A percentile compares a stretch with the other conserved stretches of the same genome.
Conservation (phyloP, 2,113 vertebrate genomes). For the Pycnonotus jocosus region DNA sequence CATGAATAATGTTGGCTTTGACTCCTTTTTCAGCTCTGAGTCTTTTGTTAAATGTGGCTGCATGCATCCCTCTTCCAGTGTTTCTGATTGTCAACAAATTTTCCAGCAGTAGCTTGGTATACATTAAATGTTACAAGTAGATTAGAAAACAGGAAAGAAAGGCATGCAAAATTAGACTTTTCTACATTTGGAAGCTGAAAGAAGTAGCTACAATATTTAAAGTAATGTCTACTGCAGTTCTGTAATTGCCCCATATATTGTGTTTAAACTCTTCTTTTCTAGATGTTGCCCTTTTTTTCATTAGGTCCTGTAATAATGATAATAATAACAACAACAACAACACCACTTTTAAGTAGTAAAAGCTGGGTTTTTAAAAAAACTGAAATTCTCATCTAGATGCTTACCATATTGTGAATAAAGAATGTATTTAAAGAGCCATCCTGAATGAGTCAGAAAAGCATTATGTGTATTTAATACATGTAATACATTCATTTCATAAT, state of each 20-base stretch:
- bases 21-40: not conserved
- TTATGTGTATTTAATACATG: not conserved
- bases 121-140: not conserved
- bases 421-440: not conserved
- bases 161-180: not conserved
- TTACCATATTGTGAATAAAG: not conserved
- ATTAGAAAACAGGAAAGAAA: not conserved
- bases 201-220: not conserved
- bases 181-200: not conserved
- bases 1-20: not conserved
- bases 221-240: not conserved
- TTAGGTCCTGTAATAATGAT: not conserved
- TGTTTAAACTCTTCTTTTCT: not conserved
- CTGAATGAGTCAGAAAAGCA: not conserved
- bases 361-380: not conserved
- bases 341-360: not conserved
- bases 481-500: not conserved
- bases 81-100: not conserved
- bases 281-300: not conserved
- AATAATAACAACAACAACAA: not conserved
- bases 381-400: not conserved
- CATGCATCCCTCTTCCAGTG: not conserved
- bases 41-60: not conserved
- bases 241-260: not conserved
- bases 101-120: not conserved